Evolutionary conservation across 1,140 invertebrate genomes (phyloP), one percentile per base, ranked within the genome.

Genomic region (Schlechtendalia chinensis): DNA sequence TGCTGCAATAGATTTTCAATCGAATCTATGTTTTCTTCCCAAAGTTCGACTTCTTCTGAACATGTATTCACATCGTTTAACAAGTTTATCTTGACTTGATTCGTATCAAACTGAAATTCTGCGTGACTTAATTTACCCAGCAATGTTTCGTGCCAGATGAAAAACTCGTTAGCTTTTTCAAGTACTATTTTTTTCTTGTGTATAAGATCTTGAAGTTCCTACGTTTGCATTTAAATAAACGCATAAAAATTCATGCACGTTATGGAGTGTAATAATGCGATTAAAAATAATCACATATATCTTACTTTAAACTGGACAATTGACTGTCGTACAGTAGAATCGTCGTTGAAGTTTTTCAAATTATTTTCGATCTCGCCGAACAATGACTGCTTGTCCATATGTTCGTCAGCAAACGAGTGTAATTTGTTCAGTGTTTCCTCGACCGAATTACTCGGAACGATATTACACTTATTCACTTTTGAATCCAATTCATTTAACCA

Each of bases 141-240:
- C n/a, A 91, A 90, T 82, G 95, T 93, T 82, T 91, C 89, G 82
- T 93, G 90, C 92, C 93, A 95, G 81, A 90, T 91, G 19, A 94
- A 84, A 39, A 96, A 88, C 82, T 95, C 93, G 1, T 89, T 89
- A 93, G 94, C 96, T 82, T 93, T 93, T 84, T 96, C 91, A 29
- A 96, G 86, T 22, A 90, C 88, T 1, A 87, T 88, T 85, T 92
- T 93, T 84, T 94, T 94, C 82, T 91, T 88, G 83, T 89, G 88
- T 80, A 97, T 87, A 82, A 92, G 90, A 24, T 91, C 89, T 84
- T 94, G 92, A 14, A 94, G 88, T 22, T 90, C 89, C 83, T 89
- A 67, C 0, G 22, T 50, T 8, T 56, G 2, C 19, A 56, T 56
- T 56, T 8, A 56, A 56, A 56, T 19, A n/a, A 56, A 56, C 16